Percentiles rank a stretch among this genome's conserved stretches.
Evolutionary conservation across 1,140 invertebrate species (phyloP).

Genomic region (Rhysida immarginata): DNA sequence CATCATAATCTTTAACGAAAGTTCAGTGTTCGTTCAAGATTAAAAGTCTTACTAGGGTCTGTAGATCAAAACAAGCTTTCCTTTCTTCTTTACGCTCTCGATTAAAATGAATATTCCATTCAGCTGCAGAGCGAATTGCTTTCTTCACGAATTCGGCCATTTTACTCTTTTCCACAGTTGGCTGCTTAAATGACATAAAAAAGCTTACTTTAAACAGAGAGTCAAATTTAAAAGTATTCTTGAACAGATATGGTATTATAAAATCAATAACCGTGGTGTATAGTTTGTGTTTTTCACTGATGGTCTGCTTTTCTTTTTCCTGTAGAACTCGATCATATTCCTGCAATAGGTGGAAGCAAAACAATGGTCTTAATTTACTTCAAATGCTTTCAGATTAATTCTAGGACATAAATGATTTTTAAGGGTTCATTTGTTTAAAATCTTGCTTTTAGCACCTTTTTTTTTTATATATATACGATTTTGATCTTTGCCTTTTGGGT

Average conservation of each 20-base stretch:
- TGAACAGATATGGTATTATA: too few relatives aligned
- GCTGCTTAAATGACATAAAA: too few relatives aligned
- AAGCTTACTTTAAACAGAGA: background rate
- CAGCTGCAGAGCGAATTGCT: constrained; percentile 67
- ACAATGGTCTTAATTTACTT: too few relatives aligned
- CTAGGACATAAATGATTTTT: too few relatives aligned
- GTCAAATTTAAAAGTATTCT: background rate
- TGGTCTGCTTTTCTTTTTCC: constrained; percentile 56
- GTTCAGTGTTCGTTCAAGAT: too few relatives aligned
- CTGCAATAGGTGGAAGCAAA: constrained; percentile 25
- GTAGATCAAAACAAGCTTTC: constrained; percentile 34
- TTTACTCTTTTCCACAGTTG: constrained; percentile 32
- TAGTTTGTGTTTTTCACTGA: constrained; percentile 50
- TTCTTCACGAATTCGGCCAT: constrained; percentile 55
- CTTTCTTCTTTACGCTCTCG: constrained; percentile 51
- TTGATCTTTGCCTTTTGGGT: too few relatives aligned
- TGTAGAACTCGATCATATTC: constrained; percentile 72
- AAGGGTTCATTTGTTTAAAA: too few relatives aligned
- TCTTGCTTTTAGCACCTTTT: too few relatives aligned
- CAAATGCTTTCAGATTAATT: too few relatives aligned
- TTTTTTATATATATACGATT: too few relatives aligned
- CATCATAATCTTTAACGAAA: too few relatives aligned
- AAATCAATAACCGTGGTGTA: constrained; percentile 9
- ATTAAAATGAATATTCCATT: constrained; percentile 78
- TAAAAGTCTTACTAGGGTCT: constrained; percentile 26